Evolutionary conservation across 1,140 invertebrate genomes (phyloP).

Genomic region (Papilio polyxenes): DNA sequence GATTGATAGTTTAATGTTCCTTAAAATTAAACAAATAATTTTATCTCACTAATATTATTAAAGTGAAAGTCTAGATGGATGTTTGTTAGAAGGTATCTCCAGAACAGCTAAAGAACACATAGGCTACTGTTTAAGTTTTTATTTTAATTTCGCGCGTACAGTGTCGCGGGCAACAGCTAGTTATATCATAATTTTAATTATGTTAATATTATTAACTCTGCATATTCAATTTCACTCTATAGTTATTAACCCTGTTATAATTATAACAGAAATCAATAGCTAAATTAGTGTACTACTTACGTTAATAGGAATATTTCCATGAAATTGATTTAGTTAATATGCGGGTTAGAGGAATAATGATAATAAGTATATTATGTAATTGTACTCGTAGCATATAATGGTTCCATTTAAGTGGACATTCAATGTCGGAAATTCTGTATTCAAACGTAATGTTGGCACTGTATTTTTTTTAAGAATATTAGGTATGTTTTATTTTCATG

Average conservation of each 20-base stretch:
- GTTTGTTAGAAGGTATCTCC: too few relatives aligned
- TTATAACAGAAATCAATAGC: conserved; percentile 24
- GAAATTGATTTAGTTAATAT: not conserved
- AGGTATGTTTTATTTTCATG: too few relatives aligned
- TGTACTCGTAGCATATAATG: too few relatives aligned
- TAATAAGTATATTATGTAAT: not conserved
- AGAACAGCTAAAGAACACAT: too few relatives aligned
- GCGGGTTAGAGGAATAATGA: not conserved
- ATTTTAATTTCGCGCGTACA: too few relatives aligned
- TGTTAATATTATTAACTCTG: conserved; percentile 15
- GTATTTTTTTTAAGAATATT: too few relatives aligned
- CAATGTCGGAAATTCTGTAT: too few relatives aligned
- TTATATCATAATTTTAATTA: not conserved
- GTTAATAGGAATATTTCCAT: not conserved
- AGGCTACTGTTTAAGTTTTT: too few relatives aligned
- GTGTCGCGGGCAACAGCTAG: not conserved
- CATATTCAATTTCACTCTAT: conserved; percentile 35
- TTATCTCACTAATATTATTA: not conserved
- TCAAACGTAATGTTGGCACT: too few relatives aligned
- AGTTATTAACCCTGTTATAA: not conserved
- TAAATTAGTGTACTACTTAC: conserved; percentile 27
- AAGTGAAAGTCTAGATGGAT: too few relatives aligned
- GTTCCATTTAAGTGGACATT: too few relatives aligned
- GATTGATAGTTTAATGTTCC: too few relatives aligned
- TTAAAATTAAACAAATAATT: not conserved